Base-by-base conservation (phyloP, 2,797 vertebrate species). In the Saguinus oedipus region DNA sequence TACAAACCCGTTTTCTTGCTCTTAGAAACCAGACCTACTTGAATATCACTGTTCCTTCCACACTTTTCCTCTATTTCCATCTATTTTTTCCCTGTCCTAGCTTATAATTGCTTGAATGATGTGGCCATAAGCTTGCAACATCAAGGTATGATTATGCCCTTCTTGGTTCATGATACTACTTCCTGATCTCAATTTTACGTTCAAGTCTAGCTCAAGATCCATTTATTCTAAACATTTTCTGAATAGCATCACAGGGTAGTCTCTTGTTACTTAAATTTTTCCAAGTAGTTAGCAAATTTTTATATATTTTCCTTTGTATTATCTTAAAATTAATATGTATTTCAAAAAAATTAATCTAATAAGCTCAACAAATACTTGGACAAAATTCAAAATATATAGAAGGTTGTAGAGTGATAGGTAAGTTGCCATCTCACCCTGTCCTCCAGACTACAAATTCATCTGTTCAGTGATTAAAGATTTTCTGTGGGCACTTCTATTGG, bases 1-100 rank as follows among this genome's bases (percentile, higher is more conserved):
- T 81, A 22, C 27, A 96, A 93, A 90, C n/a, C 36, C 70, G 85
- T 94, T 88, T 76, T 39, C 75, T 86, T 91, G 74, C 74, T 97
- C 14, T 88, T 39, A 72, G 70, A 81, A 89, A 89, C 44, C 7
- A 88, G 42, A 57, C 68, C 53, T 44, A 70, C 83, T 80, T 81
- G 68, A 78, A 79, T 70, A 24, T 19, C 36, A 39, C 27, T 42
- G 36, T 83, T 74, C 36, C 57, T 91, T 74, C 59, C 27, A 39
- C 15, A 39, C 5, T 53, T 82, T 83, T 39, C 24, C 36, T 83
- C 26, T 80, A 3, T 72, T 81, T 75, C 75, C 3, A 36, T 36
- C 10, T 76, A 30, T 61, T 53, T 46, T 39, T 17, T 17, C 8
- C 5, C 36, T 50, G n/a, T 1, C 3, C 27, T 70, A 48, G 26